These are phyloP conservation scores for Thermophis baileyi DNA, from an alignment of 2,113 vertebrate genomes.

Conservation along the genomic window DNA sequence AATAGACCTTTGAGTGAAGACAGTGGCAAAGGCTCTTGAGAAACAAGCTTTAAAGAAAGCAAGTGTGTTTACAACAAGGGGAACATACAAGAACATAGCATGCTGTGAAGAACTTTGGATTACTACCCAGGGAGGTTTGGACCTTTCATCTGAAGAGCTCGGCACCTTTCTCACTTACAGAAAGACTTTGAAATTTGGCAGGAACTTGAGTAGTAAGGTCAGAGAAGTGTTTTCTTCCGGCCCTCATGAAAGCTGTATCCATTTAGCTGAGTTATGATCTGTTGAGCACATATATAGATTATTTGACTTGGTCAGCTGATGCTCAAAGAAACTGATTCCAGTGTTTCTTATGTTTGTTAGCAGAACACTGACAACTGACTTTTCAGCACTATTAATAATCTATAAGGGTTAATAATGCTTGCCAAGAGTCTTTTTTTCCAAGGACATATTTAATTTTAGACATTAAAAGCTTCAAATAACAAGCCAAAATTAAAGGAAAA, in stretches of 20 bases:
- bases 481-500: neutral
- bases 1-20: neutral
- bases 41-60: neutral
- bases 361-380: conserved; percentile 8
- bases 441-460: conserved; percentile 4
- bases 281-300: conserved; percentile 17
- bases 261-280: conserved; percentile 23
- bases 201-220: neutral
- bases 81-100: neutral
- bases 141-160: conserved; percentile 1
- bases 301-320: conserved; percentile 2
- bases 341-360: conserved; percentile 9
- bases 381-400: conserved; percentile 24
- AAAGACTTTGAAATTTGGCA: conserved; percentile 8
- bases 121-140: neutral
- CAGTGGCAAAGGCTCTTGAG: neutral
- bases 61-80: neutral
- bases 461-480: neutral
- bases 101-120: neutral
- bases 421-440: neutral
- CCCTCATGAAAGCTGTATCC: conserved; percentile 6
- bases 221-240: conserved; percentile 22
- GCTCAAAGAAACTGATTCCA: conserved; percentile 10
- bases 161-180: neutral
- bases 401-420: conserved; percentile 27